Percentiles rank a stretch among this genome's conserved stretches.
Conservation (phyloP, 2,888 invertebrate genomes). For the Disparrhopalites patrizii region DNA sequence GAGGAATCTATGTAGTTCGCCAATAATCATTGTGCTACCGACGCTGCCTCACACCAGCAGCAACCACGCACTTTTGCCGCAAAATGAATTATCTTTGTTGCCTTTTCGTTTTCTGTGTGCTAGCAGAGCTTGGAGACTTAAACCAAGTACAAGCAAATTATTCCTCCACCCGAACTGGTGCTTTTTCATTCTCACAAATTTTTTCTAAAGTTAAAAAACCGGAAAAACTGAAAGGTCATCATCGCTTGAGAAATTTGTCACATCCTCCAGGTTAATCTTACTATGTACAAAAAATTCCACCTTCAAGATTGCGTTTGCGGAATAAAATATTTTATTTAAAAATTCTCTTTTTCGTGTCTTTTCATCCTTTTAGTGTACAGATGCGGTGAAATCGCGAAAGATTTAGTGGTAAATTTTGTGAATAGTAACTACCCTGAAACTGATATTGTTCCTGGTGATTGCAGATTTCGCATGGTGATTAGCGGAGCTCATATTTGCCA, state of each 20-base stretch:
- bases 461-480: slow-evolving; percentile 42
- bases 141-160: too few species aligned
- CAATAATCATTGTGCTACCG: neutral
- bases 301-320: too few species aligned
- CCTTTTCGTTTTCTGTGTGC: neutral
- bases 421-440: slow-evolving; percentile 45
- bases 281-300: too few species aligned
- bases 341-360: neutral
- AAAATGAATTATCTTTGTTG: neutral
- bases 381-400: slow-evolving; percentile 46
- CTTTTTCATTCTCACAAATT: too few species aligned
- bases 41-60: neutral
- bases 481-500: slow-evolving; percentile 46
- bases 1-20: slow-evolving; percentile 10
- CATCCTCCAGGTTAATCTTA: slow-evolving; percentile 8
- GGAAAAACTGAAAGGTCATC: neutral
- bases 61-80: too few species aligned
- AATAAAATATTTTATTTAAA: neutral
- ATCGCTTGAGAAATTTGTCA: neutral
- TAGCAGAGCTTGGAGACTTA: too few species aligned
- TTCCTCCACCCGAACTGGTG: too few species aligned
- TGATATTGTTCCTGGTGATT: slow-evolving; percentile 40
- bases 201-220: too few species aligned
- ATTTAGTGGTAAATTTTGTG: slow-evolving; percentile 47
- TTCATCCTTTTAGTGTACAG: slow-evolving; percentile 37